These are phyloP conservation scores for Crotalus horridus DNA, from an alignment of 2,113 vertebrate species.

Conservation along the genomic window DNA sequence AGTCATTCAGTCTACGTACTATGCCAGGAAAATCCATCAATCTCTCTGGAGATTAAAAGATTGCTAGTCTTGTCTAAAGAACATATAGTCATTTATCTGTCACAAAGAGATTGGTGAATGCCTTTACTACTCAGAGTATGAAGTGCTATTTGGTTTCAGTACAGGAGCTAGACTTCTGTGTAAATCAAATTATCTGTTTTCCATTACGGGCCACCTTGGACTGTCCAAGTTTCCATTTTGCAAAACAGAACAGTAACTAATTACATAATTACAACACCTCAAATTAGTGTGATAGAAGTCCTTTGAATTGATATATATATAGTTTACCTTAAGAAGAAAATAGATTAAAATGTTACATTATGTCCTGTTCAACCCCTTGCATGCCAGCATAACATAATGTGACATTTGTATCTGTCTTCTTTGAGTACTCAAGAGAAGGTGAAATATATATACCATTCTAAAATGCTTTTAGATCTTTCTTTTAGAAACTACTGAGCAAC, in stretches of 20 bases:
- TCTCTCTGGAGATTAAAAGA: background rate
- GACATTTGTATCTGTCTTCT: background rate
- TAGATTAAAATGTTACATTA: background rate
- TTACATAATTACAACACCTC: background rate
- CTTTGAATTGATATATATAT: background rate
- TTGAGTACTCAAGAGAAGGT: background rate
- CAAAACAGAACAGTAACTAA: background rate
- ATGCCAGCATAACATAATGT: background rate
- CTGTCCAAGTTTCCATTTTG: background rate
- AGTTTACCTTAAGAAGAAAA: background rate
- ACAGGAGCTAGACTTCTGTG: background rate
- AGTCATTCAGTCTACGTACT: background rate
- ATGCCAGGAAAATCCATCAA: slow-evolving; percentile 7
- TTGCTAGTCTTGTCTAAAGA: background rate
- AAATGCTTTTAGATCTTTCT: background rate
- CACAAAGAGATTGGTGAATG: background rate
- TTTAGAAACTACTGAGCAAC: background rate
- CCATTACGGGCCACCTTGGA: background rate
- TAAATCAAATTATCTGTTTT: background rate
- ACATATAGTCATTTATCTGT: slow-evolving; percentile 1
- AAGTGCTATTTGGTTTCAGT: background rate
- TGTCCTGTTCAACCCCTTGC: background rate
- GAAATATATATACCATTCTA: background rate
- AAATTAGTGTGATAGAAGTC: background rate
- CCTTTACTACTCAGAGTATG: background rate